A percentile compares a stretch with the other conserved stretches of the same genome.
These are phyloP conservation scores for Myoxocephalus aenaeus DNA, from an alignment of 2,797 vertebrate species.

Conservation along the genomic window DNA sequence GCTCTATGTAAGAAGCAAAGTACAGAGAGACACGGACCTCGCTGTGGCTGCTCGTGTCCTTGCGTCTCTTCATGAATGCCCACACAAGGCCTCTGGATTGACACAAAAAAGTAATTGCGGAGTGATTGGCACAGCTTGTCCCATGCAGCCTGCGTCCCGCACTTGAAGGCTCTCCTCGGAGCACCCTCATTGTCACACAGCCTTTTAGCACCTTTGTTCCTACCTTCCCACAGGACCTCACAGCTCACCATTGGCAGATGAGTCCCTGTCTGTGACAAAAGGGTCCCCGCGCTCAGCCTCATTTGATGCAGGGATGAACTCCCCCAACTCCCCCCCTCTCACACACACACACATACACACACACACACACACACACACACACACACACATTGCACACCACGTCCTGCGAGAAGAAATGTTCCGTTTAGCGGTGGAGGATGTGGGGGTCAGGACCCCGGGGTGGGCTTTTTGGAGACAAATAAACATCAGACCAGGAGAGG, in stretches of 20 bases:
- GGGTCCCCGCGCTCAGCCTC: constrained; percentile 86
- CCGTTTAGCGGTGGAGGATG: constrained; percentile 74
- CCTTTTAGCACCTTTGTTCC: constrained; percentile 98
- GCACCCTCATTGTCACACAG: constrained; percentile 89
- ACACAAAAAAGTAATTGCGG: constrained; percentile 82
- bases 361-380: constrained; percentile 48
- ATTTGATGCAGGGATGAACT: constrained; percentile 82
- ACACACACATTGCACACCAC: constrained; percentile 52
- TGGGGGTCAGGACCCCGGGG: constrained; percentile 78
- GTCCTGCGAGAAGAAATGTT: constrained; percentile 78
- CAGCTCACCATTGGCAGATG: constrained; percentile 90
- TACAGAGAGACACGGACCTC: constrained; percentile 40
- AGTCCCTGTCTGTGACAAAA: constrained; percentile 92
- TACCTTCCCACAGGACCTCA: constrained; percentile 87
- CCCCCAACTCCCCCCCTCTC: constrained; percentile 64
- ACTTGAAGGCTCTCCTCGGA: constrained; percentile 82
- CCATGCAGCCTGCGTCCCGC: constrained; percentile 74
- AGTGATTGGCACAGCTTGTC: constrained; percentile 86
- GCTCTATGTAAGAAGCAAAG: constrained; percentile 36
- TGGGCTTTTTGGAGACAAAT: constrained; percentile 87
- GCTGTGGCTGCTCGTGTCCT: constrained; percentile 63
- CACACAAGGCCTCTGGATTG: constrained; percentile 71
- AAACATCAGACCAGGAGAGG: constrained; percentile 91
- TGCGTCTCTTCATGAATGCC: constrained; percentile 70
- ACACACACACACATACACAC: constrained; percentile 8